These are phyloP conservation scores for Xestia c-nigrum DNA, from an alignment of 2,888 invertebrate genomes.

Conservation along the genomic window DNA sequence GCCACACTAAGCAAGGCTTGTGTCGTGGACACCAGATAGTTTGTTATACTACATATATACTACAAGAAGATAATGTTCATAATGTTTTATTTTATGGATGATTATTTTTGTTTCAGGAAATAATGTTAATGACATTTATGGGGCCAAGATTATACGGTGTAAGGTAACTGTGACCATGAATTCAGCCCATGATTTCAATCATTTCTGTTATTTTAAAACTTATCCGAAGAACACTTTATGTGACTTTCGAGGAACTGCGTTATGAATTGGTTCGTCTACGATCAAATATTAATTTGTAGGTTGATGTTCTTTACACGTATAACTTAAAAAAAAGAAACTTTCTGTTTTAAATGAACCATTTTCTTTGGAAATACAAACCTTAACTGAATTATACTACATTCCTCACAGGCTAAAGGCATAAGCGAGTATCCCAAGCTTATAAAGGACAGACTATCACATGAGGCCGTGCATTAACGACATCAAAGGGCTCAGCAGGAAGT, in stretches of 20 bases:
- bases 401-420: neutral
- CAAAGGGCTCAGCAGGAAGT: conserved; percentile 51
- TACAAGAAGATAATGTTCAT: too few relatives aligned
- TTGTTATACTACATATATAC: too few relatives aligned
- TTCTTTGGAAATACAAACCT: neutral
- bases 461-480: conserved; percentile 37
- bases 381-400: neutral
- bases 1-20: too few relatives aligned
- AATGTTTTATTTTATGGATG: neutral
- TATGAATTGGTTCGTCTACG: neutral
- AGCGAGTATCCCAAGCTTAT: conserved; percentile 9
- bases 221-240: neutral
- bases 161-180: too few relatives aligned
- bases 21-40: too few relatives aligned
- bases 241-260: neutral
- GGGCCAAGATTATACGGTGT: neutral
- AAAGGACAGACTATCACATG: conserved; percentile 26
- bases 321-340: neutral
- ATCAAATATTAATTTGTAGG: neutral
- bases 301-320: neutral
- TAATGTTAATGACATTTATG: too few relatives aligned
- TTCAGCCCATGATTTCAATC: too few relatives aligned
- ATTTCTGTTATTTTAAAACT: too few relatives aligned
- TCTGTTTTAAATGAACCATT: neutral
- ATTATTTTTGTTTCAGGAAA: neutral